Base-by-base conservation (phyloP, 2,888 invertebrate genomes). In the Rutpela maculata region DNA sequence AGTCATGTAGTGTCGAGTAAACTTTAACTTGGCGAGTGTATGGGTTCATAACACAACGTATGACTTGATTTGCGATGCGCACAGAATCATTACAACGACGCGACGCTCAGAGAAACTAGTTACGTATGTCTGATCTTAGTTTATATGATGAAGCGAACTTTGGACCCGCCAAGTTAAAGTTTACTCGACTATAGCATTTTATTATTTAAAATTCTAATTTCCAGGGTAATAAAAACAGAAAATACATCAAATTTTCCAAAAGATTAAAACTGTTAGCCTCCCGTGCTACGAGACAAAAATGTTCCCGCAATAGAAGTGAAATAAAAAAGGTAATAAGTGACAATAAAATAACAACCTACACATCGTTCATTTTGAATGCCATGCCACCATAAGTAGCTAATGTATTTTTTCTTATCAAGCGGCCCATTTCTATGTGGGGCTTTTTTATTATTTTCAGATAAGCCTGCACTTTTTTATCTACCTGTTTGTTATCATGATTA, bases 361-460 rank as follows among this genome's bases (percentile, higher is more conserved):
- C 4, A n/a, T n/a, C n/a, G 2, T 50, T 50, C n/a, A n/a, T 50
- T 50, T 50, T 50, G 43, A 43, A 43, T 43, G 43, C 43, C 43
- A 43, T 43, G 43, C 12, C 43, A 12, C 43, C 43, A 43, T 43
- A 15, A 43, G 43, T 11, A 43, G 12, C 43, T 11, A 43, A 43
- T 43, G 43, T 43, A 43, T 43, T 43, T 43, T 43, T 62, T 62
- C 60, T 62, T 26, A 62, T 62, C 60, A 15, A 62, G 18, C 22
- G 15, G 6, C 43, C 60, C 60, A 62, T 62, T 62, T 26, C 60
- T 15, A 15, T 22, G 60, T 26, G 60, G 22, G 7, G 43, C 43
- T 62, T 62, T 62, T 62, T 62, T 62, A 62, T 62, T 62, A 62
- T 62, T 62, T 22, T 22, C 60, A 11, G 60, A 62, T 62, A 62